Evolutionary conservation across 2,888 invertebrate species (phyloP).

Genomic region (Apeira syringaria): DNA sequence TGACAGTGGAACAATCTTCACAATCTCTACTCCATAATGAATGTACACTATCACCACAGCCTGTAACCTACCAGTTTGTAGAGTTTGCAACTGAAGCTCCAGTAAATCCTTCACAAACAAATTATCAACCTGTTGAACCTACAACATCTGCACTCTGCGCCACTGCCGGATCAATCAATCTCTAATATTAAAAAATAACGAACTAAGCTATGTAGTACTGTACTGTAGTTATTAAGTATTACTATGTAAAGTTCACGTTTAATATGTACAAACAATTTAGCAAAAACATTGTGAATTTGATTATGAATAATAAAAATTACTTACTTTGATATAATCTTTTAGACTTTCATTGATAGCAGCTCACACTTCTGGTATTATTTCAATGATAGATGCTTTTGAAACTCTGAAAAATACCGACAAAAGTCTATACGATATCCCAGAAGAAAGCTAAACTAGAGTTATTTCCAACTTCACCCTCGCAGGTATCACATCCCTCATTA

Average conservation of each 20-base stretch:
- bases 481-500: slow-evolving; percentile 23
- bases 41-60: slow-evolving; percentile 24
- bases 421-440: slow-evolving; percentile 18
- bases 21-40: slow-evolving; percentile 19
- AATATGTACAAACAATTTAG: slow-evolving; percentile 15
- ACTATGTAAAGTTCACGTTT: slow-evolving; percentile 21
- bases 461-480: slow-evolving; percentile 20
- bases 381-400: slow-evolving; percentile 21
- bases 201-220: slow-evolving; percentile 21
- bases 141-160: slow-evolving; percentile 18
- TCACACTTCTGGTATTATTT: slow-evolving; percentile 25
- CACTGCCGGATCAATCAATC: slow-evolving; percentile 20
- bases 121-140: slow-evolving; percentile 17
- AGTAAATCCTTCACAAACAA: background rate
- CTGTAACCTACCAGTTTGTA: slow-evolving; percentile 19
- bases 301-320: slow-evolving; percentile 20
- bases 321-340: slow-evolving; percentile 22
- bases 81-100: slow-evolving; percentile 17
- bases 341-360: slow-evolving; percentile 20
- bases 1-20: slow-evolving; percentile 15
- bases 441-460: slow-evolving; percentile 17
- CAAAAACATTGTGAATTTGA: slow-evolving; percentile 16
- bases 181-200: slow-evolving; percentile 17
- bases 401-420: slow-evolving; percentile 22
- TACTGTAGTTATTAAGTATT: slow-evolving; percentile 23